Conservation (phyloP, 30 jellyfish, hydroid and myxozoan genomes). For the Cassiopea xamachana region DNA sequence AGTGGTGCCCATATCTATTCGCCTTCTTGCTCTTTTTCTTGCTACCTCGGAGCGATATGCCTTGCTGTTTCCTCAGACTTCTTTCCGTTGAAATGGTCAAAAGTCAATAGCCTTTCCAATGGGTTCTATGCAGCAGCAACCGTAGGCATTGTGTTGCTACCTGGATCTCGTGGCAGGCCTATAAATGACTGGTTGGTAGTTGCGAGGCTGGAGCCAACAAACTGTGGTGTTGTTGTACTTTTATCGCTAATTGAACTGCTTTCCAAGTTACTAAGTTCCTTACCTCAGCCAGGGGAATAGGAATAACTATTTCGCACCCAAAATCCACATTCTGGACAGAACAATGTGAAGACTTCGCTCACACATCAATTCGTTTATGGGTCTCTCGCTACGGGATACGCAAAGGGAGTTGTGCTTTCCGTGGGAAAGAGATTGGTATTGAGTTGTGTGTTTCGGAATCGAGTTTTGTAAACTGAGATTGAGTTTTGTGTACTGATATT, state of each 20-base stretch:
- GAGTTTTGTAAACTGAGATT: no score
- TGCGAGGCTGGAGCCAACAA: background rate
- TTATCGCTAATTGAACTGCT: constrained; percentile 28
- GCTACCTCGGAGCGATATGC: constrained; percentile 32
- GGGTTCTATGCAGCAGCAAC: constrained; percentile 43
- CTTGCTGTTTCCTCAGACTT: constrained; percentile 57
- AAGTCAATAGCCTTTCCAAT: constrained; percentile 66
- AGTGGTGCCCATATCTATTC: constrained; percentile 39
- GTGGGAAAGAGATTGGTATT: no score
- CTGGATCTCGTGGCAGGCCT: constrained; percentile 29
- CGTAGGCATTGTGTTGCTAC: constrained; percentile 20
- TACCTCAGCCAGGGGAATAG: constrained; percentile 60
- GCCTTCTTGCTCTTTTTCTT: constrained; percentile 40
- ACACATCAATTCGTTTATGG: no score
- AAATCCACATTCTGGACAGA: constrained; percentile 57
- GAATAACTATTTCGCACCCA: constrained; percentile 27
- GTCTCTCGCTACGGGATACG: no score
- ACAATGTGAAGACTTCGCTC: background rate
- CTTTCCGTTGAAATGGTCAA: constrained; percentile 54
- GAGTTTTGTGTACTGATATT: no score
- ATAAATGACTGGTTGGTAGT: constrained; percentile 3
- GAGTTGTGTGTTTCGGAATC: no score
- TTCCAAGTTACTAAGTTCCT: constrained; percentile 38
- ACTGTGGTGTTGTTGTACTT: constrained; percentile 23
- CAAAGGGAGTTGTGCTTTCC: no score